These are phyloP conservation scores for Cephus sareptanus DNA, from an alignment of 2,888 invertebrate genomes.

Conservation along the genomic window DNA sequence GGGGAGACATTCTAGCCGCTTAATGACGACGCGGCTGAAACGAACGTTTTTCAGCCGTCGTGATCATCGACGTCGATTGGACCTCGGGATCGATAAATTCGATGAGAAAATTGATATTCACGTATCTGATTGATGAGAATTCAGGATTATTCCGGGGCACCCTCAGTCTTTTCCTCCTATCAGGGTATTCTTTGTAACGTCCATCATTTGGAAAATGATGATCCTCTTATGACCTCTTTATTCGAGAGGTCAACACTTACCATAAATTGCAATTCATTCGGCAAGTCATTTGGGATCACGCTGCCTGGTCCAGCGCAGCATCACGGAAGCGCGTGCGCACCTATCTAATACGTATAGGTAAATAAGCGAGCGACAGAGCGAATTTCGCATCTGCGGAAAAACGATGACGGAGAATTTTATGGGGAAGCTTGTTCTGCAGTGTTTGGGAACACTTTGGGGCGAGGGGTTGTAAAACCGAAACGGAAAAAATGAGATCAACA, in stretches of 20 bases:
- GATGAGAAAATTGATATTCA: no score
- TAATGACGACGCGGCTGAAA: neutral
- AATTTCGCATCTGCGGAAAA: neutral
- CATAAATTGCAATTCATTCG: neutral
- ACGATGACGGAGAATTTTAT: neutral
- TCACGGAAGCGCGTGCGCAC: neutral
- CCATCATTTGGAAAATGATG: no score
- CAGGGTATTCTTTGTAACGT: no score
- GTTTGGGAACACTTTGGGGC: neutral
- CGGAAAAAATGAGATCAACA: neutral
- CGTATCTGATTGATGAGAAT: no score
- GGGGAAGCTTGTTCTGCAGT: neutral
- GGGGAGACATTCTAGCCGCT: neutral
- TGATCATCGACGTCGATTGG: neutral
- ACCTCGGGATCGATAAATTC: neutral
- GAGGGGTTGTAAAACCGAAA: neutral
- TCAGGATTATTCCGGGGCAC: no score
- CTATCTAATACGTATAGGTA: neutral
- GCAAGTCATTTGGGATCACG: neutral
- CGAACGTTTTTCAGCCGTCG: neutral
- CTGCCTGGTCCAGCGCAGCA: no score
- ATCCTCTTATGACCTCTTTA: no score
- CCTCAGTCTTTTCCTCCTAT: no score
- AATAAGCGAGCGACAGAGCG: neutral
- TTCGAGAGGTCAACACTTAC: no score